Evolutionary conservation across 2,113 vertebrate species (phyloP).

Genomic region (Gallinago jamesoni): DNA sequence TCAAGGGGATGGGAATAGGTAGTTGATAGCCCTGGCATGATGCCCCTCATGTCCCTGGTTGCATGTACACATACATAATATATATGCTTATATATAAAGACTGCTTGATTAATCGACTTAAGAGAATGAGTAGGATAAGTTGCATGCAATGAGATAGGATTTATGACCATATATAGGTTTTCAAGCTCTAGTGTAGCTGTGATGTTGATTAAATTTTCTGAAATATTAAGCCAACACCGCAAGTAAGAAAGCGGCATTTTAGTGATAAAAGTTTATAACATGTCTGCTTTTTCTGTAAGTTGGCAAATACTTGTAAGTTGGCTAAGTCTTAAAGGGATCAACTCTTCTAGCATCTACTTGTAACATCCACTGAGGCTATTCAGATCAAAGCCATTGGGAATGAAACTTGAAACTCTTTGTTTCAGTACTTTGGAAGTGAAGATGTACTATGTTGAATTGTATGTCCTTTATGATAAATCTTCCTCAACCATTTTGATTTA

Average conservation of each 20-base stretch:
- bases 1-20: neutral
- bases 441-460: neutral
- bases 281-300: neutral
- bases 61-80: neutral
- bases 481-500: neutral
- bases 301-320: neutral
- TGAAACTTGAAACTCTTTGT: neutral
- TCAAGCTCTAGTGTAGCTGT: neutral
- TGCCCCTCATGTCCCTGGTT: neutral
- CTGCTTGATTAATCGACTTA: neutral
- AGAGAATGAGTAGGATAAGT: accelerated
- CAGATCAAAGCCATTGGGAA: neutral
- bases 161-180: neutral
- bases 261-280: neutral
- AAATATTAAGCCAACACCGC: neutral
- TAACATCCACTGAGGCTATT: neutral
- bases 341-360: neutral
- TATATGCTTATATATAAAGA: neutral
- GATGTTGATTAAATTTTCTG: neutral
- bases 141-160: neutral
- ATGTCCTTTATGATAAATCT: neutral
- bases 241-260: neutral
- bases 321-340: neutral
- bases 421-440: neutral
- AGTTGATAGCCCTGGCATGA: neutral